A percentile compares a stretch with the other conserved stretches of the same genome.
Conservation (phyloP, 2,113 vertebrate genomes). For the Cinclus cinclus region DNA sequence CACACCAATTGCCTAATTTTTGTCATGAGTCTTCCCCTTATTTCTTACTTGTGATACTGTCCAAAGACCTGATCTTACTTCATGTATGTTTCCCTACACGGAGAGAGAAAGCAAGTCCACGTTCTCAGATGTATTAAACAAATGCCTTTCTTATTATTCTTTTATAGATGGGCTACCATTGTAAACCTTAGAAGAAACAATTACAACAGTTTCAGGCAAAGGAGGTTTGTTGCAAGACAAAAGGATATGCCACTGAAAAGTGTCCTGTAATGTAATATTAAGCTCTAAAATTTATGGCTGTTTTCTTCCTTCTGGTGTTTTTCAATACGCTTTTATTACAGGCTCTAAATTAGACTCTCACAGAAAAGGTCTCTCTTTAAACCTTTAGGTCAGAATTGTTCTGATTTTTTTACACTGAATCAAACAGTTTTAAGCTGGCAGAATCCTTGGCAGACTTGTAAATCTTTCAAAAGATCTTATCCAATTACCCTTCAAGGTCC, state of each 20-base stretch:
- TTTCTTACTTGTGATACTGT: not conserved
- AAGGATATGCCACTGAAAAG: not conserved
- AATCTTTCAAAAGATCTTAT: slow-evolving; percentile 80
- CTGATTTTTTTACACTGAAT: slow-evolving; percentile 79
- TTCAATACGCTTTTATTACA: slow-evolving; percentile 71
- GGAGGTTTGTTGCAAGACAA: slow-evolving; percentile 5
- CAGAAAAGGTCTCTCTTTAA: slow-evolving; percentile 74
- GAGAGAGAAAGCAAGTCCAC: not conserved
- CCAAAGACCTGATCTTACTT: not conserved
- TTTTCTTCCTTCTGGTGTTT: slow-evolving; percentile 72
- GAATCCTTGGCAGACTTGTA: slow-evolving; percentile 78
- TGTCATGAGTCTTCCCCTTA: not conserved
- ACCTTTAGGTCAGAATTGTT: slow-evolving; percentile 77
- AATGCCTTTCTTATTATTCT: not conserved
- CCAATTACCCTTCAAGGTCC: slow-evolving; percentile 80
- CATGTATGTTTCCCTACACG: not conserved
- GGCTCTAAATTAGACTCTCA: slow-evolving; percentile 73
- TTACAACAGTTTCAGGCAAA: not conserved
- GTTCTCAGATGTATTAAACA: not conserved
- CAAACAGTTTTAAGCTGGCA: slow-evolving; percentile 77
- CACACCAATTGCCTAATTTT: not conserved
- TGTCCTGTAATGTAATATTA: slow-evolving; percentile 61
- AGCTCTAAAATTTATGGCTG: slow-evolving; percentile 59
- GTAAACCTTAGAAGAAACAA: not conserved
- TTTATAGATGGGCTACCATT: not conserved